Evolutionary conservation across 2,113 vertebrate genomes (phyloP), one percentile per base, ranked within the genome.

Genomic region (Gasterosteus aculeatus): DNA sequence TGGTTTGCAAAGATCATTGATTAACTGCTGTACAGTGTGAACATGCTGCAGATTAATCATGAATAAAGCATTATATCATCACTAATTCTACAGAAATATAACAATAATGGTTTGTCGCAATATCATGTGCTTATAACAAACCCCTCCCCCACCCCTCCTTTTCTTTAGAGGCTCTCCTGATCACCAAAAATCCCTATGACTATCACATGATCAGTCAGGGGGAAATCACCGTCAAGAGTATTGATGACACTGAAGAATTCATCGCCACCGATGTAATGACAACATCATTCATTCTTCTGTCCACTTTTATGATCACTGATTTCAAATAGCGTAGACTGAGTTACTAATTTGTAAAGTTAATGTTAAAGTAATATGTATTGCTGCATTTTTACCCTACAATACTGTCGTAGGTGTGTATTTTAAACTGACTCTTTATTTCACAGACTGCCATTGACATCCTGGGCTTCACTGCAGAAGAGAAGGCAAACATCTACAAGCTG

Each of bases 391-490:
- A 57, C 54, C 1, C 14, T 7, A 4, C 10, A 38, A 19, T 4
- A 60, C 19, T 14, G n/a, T n/a, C 33, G 5, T 7, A 35, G 16
- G 5, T 35, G 38, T 64, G 5, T 49, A 1, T 66, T 66, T 66
- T 16, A 64, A 68, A n/a, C 1, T 49, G 72, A 18, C 58, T 59
- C 38, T 82, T 75, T 35, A 14, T 33, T 38, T 44, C 33, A 44
- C 73, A 94, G 94, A 91, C 92, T 67, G 93, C 94, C 0, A 94
- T 94, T 78, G 93, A 94, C 78, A 94, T 94, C 49, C 85, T 94
- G 87, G 94, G 93, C 69, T 97, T 98, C 92, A 95, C 83, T 86
- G 69, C 91, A 0, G 95, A 98, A 0, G 96, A 97, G 87, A 98
- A 98, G 65, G 75, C 84, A 14, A 92, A 84, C 77, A 94, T 95